These are phyloP conservation scores for Centropristis striata DNA, from an alignment of 2,113 vertebrate genomes.

Conservation along the genomic window DNA sequence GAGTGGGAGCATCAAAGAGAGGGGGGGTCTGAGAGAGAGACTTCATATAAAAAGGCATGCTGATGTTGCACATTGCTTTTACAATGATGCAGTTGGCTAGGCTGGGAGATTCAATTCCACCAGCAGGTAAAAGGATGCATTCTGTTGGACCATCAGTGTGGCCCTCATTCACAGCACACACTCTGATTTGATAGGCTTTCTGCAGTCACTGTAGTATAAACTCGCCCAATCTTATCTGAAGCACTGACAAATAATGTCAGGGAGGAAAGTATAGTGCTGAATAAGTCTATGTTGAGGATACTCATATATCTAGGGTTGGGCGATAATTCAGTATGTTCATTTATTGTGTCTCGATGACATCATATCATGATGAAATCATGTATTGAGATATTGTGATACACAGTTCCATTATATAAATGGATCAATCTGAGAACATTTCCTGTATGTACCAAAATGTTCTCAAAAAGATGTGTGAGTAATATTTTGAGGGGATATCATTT, in stretches of 20 bases:
- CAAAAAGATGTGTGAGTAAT: too few relatives aligned
- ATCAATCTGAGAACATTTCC: too few relatives aligned
- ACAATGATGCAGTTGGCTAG: conserved; percentile 29
- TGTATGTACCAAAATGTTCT: too few relatives aligned
- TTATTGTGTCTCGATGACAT: too few relatives aligned
- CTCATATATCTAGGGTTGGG: too few relatives aligned
- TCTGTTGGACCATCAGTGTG: conserved; percentile 8
- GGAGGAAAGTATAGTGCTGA: not conserved
- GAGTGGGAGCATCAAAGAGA: conserved; percentile 15
- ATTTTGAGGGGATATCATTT: too few relatives aligned
- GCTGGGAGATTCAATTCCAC: conserved; percentile 46
- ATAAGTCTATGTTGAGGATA: not conserved
- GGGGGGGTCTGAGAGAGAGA: not conserved
- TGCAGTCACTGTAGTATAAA: conserved; percentile 5
- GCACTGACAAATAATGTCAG: not conserved
- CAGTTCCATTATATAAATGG: too few relatives aligned
- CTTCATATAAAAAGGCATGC: conserved; percentile 29
- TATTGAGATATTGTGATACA: too few relatives aligned
- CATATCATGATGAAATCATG: too few relatives aligned
- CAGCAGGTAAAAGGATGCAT: conserved; percentile 13
- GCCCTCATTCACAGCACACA: not conserved
- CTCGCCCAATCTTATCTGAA: not conserved
- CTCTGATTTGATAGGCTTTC: not conserved
- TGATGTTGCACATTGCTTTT: conserved; percentile 41
- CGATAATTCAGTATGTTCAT: too few relatives aligned